Evolutionary conservation across 1,140 invertebrate species (phyloP).

Genomic region (Heliothis subflexa): DNA sequence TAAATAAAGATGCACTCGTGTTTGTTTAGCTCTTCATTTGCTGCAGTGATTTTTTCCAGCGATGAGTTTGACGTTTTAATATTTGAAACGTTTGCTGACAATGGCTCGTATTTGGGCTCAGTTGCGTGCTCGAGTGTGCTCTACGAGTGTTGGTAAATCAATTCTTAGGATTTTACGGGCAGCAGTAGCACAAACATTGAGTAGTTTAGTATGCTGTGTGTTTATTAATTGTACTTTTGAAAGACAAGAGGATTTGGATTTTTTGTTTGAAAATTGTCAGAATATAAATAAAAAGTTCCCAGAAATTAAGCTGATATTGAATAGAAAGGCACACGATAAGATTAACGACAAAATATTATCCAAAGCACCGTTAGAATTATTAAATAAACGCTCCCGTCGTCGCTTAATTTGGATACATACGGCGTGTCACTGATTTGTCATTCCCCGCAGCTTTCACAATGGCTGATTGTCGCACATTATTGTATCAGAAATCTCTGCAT

Average conservation of each 20-base stretch:
- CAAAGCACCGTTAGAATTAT: conserved; percentile 30
- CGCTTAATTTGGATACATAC: conserved; percentile 42
- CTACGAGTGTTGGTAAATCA: conserved; percentile 25
- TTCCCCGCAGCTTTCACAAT: conserved; percentile 41
- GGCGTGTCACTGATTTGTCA: conserved; percentile 54
- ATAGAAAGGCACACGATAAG: not conserved
- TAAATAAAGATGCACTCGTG: conserved; percentile 81
- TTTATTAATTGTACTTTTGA: not conserved
- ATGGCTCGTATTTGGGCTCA: conserved; percentile 30
- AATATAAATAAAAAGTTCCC: too few species aligned
- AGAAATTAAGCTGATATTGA: not conserved
- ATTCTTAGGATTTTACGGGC: conserved; percentile 34
- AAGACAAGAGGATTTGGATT: too few species aligned
- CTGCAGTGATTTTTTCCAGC: conserved; percentile 73
- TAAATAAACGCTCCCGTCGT: conserved; percentile 31
- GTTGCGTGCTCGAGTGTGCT: conserved; percentile 28
- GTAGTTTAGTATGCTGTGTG: not conserved
- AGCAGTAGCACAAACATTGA: conserved; percentile 30
- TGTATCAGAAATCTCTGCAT: conserved; percentile 52
- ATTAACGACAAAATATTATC: not conserved
- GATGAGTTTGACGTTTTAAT: conserved; percentile 71
- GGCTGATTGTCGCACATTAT: conserved; percentile 55
- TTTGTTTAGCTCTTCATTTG: conserved; percentile 85
- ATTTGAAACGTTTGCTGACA: conserved; percentile 53
- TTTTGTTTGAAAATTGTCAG: too few species aligned